Base-by-base conservation (phyloP, 1,140 invertebrate genomes). In the Nixonia krombeini region DNA sequence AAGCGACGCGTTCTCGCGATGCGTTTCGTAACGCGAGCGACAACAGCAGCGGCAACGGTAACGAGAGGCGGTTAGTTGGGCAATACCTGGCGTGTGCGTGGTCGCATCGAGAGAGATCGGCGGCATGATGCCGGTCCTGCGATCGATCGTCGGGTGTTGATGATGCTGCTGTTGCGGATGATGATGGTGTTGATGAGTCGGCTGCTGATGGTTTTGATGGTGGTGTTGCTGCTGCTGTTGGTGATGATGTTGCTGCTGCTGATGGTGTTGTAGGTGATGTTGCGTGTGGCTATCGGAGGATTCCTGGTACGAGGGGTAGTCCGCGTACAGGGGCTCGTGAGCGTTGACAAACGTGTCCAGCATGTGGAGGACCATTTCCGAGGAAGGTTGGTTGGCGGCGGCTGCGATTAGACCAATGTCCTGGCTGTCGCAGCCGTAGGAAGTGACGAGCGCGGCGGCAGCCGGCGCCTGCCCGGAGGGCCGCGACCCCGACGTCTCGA, bases 291-390 rank as follows among this genome's bases (percentile, higher is more conserved):
- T 67, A 18, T 83, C 80, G 45, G 71, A 62, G 45, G 71, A 62
- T 38, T 84, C 82, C 64, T 85, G 81, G 65, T 83, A 85, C 40
- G 82, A 79, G 45, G 82, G 83, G 65, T 84, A 85, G 62, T 85
- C 83, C 56, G 80, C 82, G 73, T 83, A 85, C 50, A 83, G 80
- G 41, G 82, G 81, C 61, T 85, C 83, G 59, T 84, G 79, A 53
- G 80, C 78, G 64, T 70, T 80, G 51, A 83, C 82, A 57, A 85
- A 75, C 25, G 75, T 82, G 63, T 85, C 82, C 44, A 85, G 72
- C 81, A 85, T 82, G 58, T 84, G 81, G 23, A 84, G 79, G 31
- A 85, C 82, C 84, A 85, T 85, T 57, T 85, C 83, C 72, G 82
- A 81, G 40, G 79, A 75, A 16, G 41, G 58, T 28, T 70, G 64